Percentiles rank a stretch among this genome's conserved stretches.
These are phyloP conservation scores for Vimba vimba DNA, from an alignment of 2,113 vertebrate genomes.

Conservation along the genomic window DNA sequence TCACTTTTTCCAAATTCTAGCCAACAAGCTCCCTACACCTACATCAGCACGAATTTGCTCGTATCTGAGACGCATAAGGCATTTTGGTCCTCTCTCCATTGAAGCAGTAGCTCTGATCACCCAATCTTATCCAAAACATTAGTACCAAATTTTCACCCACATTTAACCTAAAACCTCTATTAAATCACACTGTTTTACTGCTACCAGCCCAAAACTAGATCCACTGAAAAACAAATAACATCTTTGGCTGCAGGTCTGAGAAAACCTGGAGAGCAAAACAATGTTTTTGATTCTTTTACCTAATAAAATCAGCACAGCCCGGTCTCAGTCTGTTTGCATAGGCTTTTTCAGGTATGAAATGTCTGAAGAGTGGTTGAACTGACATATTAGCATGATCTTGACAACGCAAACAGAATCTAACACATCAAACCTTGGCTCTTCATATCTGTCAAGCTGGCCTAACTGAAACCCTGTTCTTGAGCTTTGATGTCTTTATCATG, in stretches of 20 bases:
- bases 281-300: neutral
- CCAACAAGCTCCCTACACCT: neutral
- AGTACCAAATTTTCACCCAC: neutral
- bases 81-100: neutral
- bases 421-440: neutral
- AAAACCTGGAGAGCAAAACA: slow-evolving; percentile 45
- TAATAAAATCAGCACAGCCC: neutral
- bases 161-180: neutral
- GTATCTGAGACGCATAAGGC: neutral
- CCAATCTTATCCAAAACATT: neutral
- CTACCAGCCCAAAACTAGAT: slow-evolving; percentile 26
- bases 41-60: neutral
- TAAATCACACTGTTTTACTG: neutral
- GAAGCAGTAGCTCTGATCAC: neutral
- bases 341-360: neutral
- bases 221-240: slow-evolving; percentile 28
- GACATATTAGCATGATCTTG: neutral
- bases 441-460: neutral
- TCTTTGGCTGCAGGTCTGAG: slow-evolving; percentile 54
- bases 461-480: neutral
- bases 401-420: neutral
- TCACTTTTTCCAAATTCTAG: neutral
- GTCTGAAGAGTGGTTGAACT: neutral
- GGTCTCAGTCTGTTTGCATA: slow-evolving; percentile 46
- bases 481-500: neutral